Percentiles rank a stretch among this genome's conserved stretches.
Conservation (phyloP, 2,797 vertebrate genomes). For the Coregonus sp. region DNA sequence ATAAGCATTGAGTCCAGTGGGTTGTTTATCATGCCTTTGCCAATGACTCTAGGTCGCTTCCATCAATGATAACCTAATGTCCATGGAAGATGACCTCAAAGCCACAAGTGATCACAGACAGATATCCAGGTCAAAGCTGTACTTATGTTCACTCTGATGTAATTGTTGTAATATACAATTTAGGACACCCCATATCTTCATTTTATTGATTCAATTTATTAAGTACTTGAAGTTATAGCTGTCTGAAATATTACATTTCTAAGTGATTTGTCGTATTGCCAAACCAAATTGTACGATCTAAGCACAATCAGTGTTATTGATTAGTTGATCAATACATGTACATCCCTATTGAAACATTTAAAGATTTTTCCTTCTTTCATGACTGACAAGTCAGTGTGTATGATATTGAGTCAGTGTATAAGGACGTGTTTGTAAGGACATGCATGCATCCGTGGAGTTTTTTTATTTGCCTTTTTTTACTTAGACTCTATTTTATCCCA, state of each 20-base stretch:
- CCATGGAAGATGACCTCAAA: constrained; percentile 9
- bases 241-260: constrained; percentile 15
- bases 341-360: constrained; percentile 61
- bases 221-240: constrained; percentile 16
- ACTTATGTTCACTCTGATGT: constrained; percentile 12
- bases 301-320: constrained; percentile 69
- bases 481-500: constrained; percentile 57
- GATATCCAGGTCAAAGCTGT: constrained; percentile 21
- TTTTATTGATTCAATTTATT: constrained; percentile 19
- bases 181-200: neutral
- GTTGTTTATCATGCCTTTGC: constrained; percentile 5
- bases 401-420: constrained; percentile 60
- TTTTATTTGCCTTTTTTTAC: constrained; percentile 55
- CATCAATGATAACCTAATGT: neutral
- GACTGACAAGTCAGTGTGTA: constrained; percentile 74
- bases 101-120: constrained; percentile 16
- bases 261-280: constrained; percentile 25
- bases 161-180: constrained; percentile 5
- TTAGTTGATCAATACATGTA: constrained; percentile 51
- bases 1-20: neutral
- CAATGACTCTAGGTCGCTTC: neutral
- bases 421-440: constrained; percentile 60
- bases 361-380: constrained; percentile 56
- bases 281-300: constrained; percentile 54
- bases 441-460: constrained; percentile 68